Percentiles rank a stretch among this genome's conserved stretches.
These are phyloP conservation scores for Corbicula japonica DNA, from an alignment of 2,888 invertebrate species.

Conservation along the genomic window DNA sequence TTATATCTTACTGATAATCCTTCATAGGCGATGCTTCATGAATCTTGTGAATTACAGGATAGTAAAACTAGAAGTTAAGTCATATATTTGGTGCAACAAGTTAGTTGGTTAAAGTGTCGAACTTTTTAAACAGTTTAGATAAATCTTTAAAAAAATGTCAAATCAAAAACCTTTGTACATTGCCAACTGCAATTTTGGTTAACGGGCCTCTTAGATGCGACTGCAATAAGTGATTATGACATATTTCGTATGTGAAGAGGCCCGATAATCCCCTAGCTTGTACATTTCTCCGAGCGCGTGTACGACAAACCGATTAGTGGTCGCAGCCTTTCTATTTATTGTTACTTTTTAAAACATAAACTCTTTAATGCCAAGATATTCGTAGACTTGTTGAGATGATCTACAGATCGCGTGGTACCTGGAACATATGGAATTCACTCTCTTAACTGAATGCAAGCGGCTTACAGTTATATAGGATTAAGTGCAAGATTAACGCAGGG, in stretches of 20 bases:
- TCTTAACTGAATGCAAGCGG: constrained; percentile 47
- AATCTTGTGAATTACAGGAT: too few relatives aligned
- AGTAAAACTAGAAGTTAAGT: too few relatives aligned
- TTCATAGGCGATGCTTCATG: too few relatives aligned
- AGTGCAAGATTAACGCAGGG: constrained; percentile 69
- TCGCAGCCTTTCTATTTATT: constrained; percentile 60
- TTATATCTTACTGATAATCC: too few relatives aligned
- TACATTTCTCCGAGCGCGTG: constrained; percentile 52
- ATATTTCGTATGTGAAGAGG: constrained; percentile 55
- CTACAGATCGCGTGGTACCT: constrained; percentile 34
- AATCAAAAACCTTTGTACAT: too few relatives aligned
- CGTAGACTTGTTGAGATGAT: constrained; percentile 54
- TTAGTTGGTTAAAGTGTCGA: too few relatives aligned
- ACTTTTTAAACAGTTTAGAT: too few relatives aligned
- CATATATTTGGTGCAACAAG: too few relatives aligned
- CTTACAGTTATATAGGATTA: constrained; percentile 63
- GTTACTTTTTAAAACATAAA: constrained; percentile 71
- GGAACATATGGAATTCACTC: constrained; percentile 59
- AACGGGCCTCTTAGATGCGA: too few relatives aligned
- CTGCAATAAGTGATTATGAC: constrained; percentile 64
- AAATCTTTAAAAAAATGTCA: too few relatives aligned
- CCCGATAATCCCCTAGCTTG: constrained; percentile 59
- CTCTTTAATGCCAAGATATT: constrained; percentile 63
- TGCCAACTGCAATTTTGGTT: too few relatives aligned
- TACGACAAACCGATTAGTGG: constrained; percentile 59